phyloP scores from a whole-genome alignment of 1,140 invertebrate species.

The Zeugodacus cucurbitae region DNA sequence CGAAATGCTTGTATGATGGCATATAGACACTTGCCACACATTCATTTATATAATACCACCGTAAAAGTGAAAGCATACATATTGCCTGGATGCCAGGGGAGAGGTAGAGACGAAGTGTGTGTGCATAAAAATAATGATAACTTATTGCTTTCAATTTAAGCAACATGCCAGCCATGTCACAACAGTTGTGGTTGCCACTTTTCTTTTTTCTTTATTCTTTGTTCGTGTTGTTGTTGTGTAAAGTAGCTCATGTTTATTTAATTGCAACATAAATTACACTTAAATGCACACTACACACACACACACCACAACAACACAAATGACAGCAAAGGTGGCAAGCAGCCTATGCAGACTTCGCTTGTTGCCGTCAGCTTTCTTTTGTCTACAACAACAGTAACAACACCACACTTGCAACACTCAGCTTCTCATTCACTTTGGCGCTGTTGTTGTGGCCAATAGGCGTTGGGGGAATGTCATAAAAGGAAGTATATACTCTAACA shows the following conservation, averaged over 20 bases:
- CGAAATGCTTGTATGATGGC: not conserved
- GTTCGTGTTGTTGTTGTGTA: not conserved
- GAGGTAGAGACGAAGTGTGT: too few relatives aligned
- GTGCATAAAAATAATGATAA: not conserved
- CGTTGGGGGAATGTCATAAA: not conserved
- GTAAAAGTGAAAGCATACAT: not conserved
- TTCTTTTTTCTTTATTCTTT: not conserved
- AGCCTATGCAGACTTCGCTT: not conserved
- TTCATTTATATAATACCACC: not conserved
- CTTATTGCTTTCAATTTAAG: not conserved
- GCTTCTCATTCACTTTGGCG: not conserved
- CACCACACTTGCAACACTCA: not conserved
- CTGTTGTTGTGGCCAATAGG: not conserved
- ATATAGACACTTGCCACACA: not conserved
- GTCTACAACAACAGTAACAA: not conserved
- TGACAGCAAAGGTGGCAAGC: not conserved
- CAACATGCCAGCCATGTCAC: not conserved
- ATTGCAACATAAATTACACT: conserved; percentile 35
- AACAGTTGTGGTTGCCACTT: not conserved
- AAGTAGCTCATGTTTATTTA: conserved; percentile 34
- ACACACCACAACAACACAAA: not conserved
- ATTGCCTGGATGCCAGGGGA: not conserved
- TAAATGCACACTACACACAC: not conserved
- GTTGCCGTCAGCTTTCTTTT: not conserved
- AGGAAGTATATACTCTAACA: not conserved